Base-by-base conservation (phyloP, 2,113 vertebrate species). In the Athene cunicularia region DNA sequence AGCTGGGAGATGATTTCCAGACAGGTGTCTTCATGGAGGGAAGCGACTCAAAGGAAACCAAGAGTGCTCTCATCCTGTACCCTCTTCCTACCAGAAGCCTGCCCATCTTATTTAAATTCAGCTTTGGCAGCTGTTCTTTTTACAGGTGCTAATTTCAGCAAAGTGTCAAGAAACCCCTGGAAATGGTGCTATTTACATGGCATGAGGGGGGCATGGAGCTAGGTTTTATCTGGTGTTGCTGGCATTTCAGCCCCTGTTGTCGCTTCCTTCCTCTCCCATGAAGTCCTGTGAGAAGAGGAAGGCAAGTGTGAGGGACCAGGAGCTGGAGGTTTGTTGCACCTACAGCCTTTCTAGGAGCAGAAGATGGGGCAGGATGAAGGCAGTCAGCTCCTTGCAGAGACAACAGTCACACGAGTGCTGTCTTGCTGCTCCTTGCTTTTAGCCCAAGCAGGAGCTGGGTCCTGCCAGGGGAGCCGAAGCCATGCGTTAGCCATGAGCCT, bases 61-160 rank as follows among this genome's bases (percentile, higher is more conserved):
- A 88, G 66, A 79, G 27, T 18, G 47, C 63, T 45, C 27, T 73
- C 58, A 43, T 75, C 39, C 58, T 67, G 72, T 71, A 17, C n/a
- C 72, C 72, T 84, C 41, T 71, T 88, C 93, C 91, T 84, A 45
- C 41, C 5, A 30, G 56, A 45, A 77, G 64, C 59, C 41, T 53
- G 59, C 79, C 94, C 3, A 0, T 77, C 82, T 89, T 62, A 91
- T 92, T 96, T 84, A 95, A 96, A 91, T 63, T 47, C 86, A 55
- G 64, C 68, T 84, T 75, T 72, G 80, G 86, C 93, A 91, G 91
- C 84, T 95, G 92, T 88, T 92, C 86, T 82, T 93, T 93, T 93
- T 71, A 83, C 94, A 93, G 94, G 92, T 91, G 82, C 83, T 96
- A 92, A 94, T 90, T 94, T 93, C 94, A 93, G 86, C 82, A 37